phyloP scores from a whole-genome alignment of 2,888 invertebrate genomes.

The Thysanoteuthis rhombus region DNA sequence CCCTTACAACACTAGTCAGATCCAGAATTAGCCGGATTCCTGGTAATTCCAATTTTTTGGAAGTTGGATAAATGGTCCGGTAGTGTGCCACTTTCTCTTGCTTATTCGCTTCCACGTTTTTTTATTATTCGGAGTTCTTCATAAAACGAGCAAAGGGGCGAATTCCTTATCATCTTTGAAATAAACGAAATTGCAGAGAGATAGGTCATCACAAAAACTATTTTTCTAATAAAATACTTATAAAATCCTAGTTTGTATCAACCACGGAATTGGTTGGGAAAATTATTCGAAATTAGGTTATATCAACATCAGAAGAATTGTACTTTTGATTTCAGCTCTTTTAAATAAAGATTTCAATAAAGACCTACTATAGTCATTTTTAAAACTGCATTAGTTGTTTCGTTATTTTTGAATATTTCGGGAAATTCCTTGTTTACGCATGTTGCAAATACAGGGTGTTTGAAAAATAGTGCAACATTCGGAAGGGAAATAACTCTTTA shows the following conservation, averaged over 20 bases:
- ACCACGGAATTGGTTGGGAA: background rate
- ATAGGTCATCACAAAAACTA: constrained; percentile 12
- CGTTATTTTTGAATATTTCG: background rate
- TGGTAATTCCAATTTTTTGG: too few relatives aligned
- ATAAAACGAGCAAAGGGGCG: background rate
- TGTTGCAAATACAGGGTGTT: too few relatives aligned
- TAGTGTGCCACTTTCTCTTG: background rate
- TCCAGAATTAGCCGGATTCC: too few relatives aligned
- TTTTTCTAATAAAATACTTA: background rate
- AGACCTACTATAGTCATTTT: background rate
- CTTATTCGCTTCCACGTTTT: background rate
- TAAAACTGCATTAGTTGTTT: background rate
- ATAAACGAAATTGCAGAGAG: background rate
- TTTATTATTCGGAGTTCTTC: background rate
- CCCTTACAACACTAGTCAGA: too few relatives aligned
- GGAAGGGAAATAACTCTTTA: too few relatives aligned
- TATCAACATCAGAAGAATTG: background rate
- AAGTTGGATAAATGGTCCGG: too few relatives aligned
- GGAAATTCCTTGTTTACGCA: background rate
- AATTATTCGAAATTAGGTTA: background rate
- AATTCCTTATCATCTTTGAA: constrained; percentile 12
- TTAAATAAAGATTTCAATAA: background rate
- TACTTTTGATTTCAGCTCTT: background rate
- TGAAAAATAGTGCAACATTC: too few relatives aligned
- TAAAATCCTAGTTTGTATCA: background rate